phyloP scores from a whole-genome alignment of 2,113 vertebrate species.

The Rattus norvegicus region GRCr8 NC_086039.1:152448501-152449000 shows the following conservation, averaged over 20 bases:
- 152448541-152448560: background rate
- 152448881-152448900: background rate
- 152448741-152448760: background rate
- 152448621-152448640: background rate
- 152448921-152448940: background rate
- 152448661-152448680: background rate
- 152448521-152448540: background rate
- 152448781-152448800: background rate
- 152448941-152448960: background rate
- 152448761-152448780: slow-evolving; percentile 21
- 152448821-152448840: slow-evolving; percentile 40
- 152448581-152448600: slow-evolving; percentile 30
- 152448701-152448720: background rate
- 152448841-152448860: slow-evolving; percentile 43
- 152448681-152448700: background rate
- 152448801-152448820: background rate
- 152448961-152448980: background rate
- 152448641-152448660: background rate
- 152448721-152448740: slow-evolving; percentile 17
- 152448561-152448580: background rate
- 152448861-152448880: background rate
- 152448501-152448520: background rate
- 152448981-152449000: background rate
- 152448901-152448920: background rate
- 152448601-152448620: background rate